Conservation (phyloP, 2,797 vertebrate genomes). For the Sciurus vulgaris region DNA sequence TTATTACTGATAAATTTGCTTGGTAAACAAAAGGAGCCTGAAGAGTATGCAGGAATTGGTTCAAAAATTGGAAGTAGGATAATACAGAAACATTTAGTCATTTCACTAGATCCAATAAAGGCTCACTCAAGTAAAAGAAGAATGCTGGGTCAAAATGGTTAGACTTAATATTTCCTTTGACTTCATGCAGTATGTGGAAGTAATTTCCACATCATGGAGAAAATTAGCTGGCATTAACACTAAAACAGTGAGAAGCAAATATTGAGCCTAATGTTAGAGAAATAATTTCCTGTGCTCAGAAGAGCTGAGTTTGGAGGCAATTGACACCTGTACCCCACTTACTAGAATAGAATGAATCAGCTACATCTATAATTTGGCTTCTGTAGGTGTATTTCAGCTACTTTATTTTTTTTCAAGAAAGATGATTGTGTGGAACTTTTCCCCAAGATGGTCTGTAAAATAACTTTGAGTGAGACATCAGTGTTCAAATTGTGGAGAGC, state of each 20-base stretch:
- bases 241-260: conserved; percentile 62
- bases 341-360: neutral
- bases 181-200: conserved; percentile 29
- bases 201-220: conserved; percentile 50
- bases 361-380: neutral
- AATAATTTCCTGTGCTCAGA: conserved; percentile 21
- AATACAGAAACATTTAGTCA: conserved; percentile 17
- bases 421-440: neutral
- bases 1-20: conserved; percentile 22
- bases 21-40: neutral
- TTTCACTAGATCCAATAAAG: conserved; percentile 23
- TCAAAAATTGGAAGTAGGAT: neutral
- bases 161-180: conserved; percentile 32
- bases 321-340: neutral
- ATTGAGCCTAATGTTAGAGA: conserved; percentile 7
- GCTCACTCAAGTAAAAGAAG: neutral
- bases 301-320: neutral
- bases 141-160: neutral
- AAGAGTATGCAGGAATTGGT: neutral
- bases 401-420: conserved; percentile 55
- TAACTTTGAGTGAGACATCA: neutral
- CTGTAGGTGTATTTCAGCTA: neutral
- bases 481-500: neutral
- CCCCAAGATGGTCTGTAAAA: conserved; percentile 26
- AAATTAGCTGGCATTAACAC: conserved; percentile 33